Base-by-base conservation (phyloP, 2,888 invertebrate genomes). In the Ormyrus rosae region DNA sequence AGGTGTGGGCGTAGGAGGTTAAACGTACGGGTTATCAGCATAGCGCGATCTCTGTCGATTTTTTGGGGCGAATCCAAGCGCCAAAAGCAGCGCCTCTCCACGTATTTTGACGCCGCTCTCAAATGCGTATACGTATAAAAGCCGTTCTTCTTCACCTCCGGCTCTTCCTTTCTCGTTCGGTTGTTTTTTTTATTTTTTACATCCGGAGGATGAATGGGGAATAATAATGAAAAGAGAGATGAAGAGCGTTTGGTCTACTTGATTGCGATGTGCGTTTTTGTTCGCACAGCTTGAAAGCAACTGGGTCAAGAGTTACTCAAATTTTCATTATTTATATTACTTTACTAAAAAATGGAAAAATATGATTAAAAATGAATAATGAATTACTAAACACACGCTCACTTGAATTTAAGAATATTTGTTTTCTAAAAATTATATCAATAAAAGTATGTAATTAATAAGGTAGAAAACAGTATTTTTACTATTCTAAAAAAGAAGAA, bases 1-100 rank as follows among this genome's bases (percentile, higher is more conserved):
- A 85, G 83, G 84, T 82, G 84, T 81, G 82, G 84, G 86, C 56
- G 34, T 34, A 34, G 34, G 34, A 34, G 34, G 34, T 34, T 34
- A 34, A 34, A 55, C 87, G 86, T 87, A 85, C 86, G 84, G 86
- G 85, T 88, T 88, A 88, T 89, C 88, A 85, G 83, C 82, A 84
- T 51, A 61, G 86, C 86, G 85, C 84, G 87, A 89, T 89, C 88
- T 74, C 64, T 64, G 83, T 81, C 81, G 64, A 71, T 50, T 70
- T 67, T 72, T 60, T 50, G 69, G 34, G 46, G 13, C 0, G 7
- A 19, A 8, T 10, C 6, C 64, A n/a, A 85, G 87, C 87, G 87
- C 86, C 85, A 86, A 88, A 87, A 87, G 84, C 86, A 82, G 84
- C 87, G 87, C 87, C 86, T 71, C 46, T 70, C 10, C 58, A 10